Evolutionary conservation across 2,797 vertebrate species (phyloP).

Genomic region (Remorina albescens): DNA sequence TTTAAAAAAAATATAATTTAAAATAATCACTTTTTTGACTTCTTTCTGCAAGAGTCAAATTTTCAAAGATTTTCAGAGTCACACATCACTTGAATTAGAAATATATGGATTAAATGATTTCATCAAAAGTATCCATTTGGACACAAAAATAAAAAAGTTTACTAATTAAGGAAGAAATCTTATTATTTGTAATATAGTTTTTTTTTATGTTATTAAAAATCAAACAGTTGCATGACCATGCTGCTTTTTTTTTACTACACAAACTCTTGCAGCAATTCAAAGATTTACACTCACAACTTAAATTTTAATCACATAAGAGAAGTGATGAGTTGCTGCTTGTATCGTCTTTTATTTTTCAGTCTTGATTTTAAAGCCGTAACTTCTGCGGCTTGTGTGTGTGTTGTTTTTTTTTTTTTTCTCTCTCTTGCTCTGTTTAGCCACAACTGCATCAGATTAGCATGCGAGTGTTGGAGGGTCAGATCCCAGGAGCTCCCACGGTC

Average conservation of each 20-base stretch:
- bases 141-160: neutral
- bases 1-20: too few relatives aligned
- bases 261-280: neutral
- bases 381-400: neutral
- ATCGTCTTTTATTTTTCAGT: neutral
- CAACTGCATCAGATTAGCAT: constrained; percentile 48
- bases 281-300: neutral
- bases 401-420: constrained; percentile 21
- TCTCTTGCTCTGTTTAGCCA: constrained; percentile 28
- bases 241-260: neutral
- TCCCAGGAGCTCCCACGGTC: constrained; percentile 65
- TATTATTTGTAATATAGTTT: neutral
- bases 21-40: neutral
- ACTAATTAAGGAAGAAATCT: too few relatives aligned
- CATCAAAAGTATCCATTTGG: neutral
- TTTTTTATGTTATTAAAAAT: neutral
- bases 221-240: neutral
- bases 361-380: neutral
- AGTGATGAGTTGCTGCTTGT: neutral
- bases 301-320: neutral
- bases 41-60: too few relatives aligned
- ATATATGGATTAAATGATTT: neutral
- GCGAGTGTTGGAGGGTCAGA: constrained; percentile 29
- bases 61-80: neutral
- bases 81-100: neutral